These are phyloP conservation scores for Prosapia bicincta DNA, from an alignment of 2,888 invertebrate species.

Conservation along the genomic window DNA sequence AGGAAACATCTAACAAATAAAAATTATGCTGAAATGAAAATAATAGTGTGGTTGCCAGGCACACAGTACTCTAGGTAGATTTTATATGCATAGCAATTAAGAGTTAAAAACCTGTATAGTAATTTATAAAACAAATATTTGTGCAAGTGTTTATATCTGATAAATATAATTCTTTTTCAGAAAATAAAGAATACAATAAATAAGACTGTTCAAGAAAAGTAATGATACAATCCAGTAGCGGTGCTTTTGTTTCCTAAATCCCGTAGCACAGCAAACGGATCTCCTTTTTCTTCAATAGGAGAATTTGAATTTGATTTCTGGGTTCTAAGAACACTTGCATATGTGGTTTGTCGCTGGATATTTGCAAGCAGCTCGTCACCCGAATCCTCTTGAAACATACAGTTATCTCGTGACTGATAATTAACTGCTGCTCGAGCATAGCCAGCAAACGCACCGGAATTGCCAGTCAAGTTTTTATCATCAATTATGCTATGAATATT, in stretches of 20 bases:
- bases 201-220: constrained; percentile 49
- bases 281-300: constrained; percentile 38
- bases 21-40: no score
- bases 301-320: constrained; percentile 27
- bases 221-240: constrained; percentile 53
- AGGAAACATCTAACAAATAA: no score
- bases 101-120: no score
- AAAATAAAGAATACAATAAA: not conserved
- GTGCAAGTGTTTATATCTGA: not conserved
- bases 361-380: constrained; percentile 27
- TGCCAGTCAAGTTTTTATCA: constrained; percentile 30
- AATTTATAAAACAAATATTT: not conserved
- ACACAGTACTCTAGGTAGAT: no score
- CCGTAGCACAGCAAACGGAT: constrained; percentile 51
- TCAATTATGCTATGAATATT: constrained; percentile 32
- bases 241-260: constrained; percentile 49
- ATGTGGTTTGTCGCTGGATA: constrained; percentile 26
- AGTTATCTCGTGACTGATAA: constrained; percentile 22
- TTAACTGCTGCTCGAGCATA: constrained; percentile 25
- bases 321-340: constrained; percentile 27
- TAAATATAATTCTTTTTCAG: not conserved
- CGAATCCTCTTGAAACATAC: constrained; percentile 14
- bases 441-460: constrained; percentile 26
- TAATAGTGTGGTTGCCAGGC: no score
- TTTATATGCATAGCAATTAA: no score